Percentiles rank a stretch among this genome's conserved stretches.
Evolutionary conservation across 2,113 vertebrate species (phyloP).

Genomic region (Saimiri boliviensis): DNA sequence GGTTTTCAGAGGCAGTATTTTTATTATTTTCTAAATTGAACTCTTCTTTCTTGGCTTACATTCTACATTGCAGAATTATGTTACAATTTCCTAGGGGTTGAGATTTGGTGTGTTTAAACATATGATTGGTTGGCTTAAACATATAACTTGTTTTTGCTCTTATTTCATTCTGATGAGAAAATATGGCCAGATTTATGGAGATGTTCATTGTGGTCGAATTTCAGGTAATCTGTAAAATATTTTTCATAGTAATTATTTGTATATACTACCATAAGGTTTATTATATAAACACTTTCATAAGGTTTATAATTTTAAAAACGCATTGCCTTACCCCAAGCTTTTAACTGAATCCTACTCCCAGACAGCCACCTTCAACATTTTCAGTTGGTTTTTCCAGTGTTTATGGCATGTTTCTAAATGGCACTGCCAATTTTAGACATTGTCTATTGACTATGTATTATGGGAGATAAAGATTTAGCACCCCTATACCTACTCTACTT

Average conservation of each 20-base stretch:
- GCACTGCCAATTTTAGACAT: background rate
- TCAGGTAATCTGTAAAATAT: slow-evolving; percentile 8
- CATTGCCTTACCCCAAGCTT: background rate
- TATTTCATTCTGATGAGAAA: slow-evolving; percentile 35
- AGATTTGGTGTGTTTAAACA: slow-evolving; percentile 16
- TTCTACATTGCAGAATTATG: background rate
- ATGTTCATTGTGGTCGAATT: background rate
- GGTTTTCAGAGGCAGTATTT: slow-evolving; percentile 31
- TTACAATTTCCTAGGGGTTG: background rate
- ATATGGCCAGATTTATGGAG: slow-evolving; percentile 15
- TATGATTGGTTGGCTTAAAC: background rate
- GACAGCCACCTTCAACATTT: background rate
- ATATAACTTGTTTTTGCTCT: slow-evolving; percentile 10
- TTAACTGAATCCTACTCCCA: background rate
- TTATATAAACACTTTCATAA: background rate
- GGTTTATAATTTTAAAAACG: background rate
- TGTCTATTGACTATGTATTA: background rate
- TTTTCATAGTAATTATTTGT: slow-evolving; percentile 8
- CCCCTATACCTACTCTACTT: background rate
- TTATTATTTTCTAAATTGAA: slow-evolving; percentile 16
- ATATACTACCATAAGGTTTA: background rate
- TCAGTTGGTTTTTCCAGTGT: background rate
- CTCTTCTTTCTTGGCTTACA: background rate
- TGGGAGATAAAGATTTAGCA: background rate
- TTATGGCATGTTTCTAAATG: background rate